These are phyloP conservation scores for Leucopternis melanops DNA, from an alignment of 2,113 vertebrate genomes.

Conservation along the genomic window DNA sequence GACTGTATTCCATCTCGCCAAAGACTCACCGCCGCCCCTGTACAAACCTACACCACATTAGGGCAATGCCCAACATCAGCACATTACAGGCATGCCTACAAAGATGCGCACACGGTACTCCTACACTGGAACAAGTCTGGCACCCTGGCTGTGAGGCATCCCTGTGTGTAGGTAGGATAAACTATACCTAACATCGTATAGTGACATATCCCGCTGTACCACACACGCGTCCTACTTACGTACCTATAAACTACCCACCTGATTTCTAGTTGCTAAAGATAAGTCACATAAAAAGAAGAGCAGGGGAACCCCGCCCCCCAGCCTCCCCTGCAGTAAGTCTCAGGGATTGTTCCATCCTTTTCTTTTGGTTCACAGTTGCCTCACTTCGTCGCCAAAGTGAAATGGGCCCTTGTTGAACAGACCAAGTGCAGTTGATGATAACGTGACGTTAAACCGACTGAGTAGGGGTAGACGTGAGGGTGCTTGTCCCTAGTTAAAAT, in stretches of 20 bases:
- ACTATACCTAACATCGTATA: too few species aligned
- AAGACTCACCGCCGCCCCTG: background rate
- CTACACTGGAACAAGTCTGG: background rate
- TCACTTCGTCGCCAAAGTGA: background rate
- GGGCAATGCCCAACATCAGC: constrained; percentile 30
- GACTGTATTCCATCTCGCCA: background rate
- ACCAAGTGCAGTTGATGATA: background rate
- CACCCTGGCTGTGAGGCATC: background rate
- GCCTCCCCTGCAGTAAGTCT: background rate
- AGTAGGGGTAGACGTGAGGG: background rate
- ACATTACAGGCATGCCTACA: background rate
- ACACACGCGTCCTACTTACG: accelerated
- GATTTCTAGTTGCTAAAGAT: background rate
- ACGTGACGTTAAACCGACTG: background rate
- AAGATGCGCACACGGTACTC: accelerated
- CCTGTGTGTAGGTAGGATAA: background rate
- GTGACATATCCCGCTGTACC: background rate
- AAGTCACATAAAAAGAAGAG: background rate
- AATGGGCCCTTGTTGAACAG: background rate
- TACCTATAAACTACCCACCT: background rate
- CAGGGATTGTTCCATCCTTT: background rate
- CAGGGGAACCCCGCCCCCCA: background rate
- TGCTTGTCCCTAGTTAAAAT: background rate
- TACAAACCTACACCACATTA: background rate
- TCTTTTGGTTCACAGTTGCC: background rate